Conservation (phyloP, 2,888 invertebrate species). For the Deladenus siricidicola region DNA sequence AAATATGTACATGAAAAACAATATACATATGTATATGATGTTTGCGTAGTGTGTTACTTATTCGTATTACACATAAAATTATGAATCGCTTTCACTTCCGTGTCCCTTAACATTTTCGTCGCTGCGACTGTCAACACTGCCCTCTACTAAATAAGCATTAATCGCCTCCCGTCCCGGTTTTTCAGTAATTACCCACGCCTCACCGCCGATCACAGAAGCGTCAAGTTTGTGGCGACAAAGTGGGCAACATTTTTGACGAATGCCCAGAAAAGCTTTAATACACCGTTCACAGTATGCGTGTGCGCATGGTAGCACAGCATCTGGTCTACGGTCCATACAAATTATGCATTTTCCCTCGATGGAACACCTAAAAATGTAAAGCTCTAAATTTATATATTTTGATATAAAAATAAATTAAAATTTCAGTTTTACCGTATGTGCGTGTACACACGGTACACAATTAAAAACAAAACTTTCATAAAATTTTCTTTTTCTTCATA, state of each 20-base stretch:
- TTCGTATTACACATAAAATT: neutral
- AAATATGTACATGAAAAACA: no score
- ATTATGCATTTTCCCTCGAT: constrained; percentile 18
- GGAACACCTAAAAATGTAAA: neutral
- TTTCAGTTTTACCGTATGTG: no score
- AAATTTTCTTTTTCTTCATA: no score
- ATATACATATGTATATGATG: no score
- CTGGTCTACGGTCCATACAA: constrained; percentile 15
- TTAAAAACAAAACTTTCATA: no score
- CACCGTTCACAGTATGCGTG: constrained; percentile 19
- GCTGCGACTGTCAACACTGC: neutral
- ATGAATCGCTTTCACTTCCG: no score
- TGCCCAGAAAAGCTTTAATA: constrained; percentile 5
- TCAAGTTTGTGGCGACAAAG: constrained; percentile 8
- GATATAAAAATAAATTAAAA: no score
- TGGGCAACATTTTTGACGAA: constrained; percentile 14
- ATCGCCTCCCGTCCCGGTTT: constrained; percentile 14
- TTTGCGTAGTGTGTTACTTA: no score
- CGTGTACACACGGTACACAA: no score
- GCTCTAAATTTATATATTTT: no score
- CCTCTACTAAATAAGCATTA: constrained; percentile 11
- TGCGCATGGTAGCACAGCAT: constrained; percentile 18
- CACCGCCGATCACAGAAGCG: neutral
- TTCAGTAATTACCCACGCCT: constrained; percentile 18
- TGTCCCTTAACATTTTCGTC: neutral